phyloP scores from a whole-genome alignment of 2,888 invertebrate genomes.

The Linnaemya vulpina region DNA sequence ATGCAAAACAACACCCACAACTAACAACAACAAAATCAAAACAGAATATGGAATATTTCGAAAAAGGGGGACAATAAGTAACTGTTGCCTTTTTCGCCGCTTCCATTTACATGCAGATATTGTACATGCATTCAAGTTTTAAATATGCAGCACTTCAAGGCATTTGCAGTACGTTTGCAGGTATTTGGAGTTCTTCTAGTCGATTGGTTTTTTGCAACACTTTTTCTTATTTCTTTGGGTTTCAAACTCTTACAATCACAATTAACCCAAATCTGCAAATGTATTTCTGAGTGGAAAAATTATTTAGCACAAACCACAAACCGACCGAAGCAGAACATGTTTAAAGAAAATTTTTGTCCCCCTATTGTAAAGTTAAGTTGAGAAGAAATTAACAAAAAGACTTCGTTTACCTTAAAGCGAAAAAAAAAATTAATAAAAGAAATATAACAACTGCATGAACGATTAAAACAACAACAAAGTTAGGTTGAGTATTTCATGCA shows the following conservation, averaged over 20 bases:
- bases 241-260: constrained; percentile 49
- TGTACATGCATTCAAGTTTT: neutral
- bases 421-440: neutral
- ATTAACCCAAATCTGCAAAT: constrained; percentile 69
- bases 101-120: neutral
- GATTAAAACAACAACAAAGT: constrained; percentile 8
- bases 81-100: neutral
- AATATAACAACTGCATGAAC: constrained; percentile 2
- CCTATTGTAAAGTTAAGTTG: neutral
- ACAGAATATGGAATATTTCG: neutral
- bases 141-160: no score
- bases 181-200: constrained; percentile 28
- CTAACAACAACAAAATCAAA: neutral
- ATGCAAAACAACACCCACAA: neutral
- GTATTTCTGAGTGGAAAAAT: constrained; percentile 51
- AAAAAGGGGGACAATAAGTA: neutral
- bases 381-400: constrained; percentile 24
- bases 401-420: constrained; percentile 32
- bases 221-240: constrained; percentile 15
- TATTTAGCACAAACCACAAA: constrained; percentile 44
- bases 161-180: neutral
- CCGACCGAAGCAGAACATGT: neutral
- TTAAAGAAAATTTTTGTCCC: constrained; percentile 33
- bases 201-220: constrained; percentile 49
- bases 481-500: neutral